A percentile compares a stretch with the other conserved stretches of the same genome.
phyloP scores from a whole-genome alignment of 2,797 vertebrate species.

The Pagetopsis macropterus region DNA sequence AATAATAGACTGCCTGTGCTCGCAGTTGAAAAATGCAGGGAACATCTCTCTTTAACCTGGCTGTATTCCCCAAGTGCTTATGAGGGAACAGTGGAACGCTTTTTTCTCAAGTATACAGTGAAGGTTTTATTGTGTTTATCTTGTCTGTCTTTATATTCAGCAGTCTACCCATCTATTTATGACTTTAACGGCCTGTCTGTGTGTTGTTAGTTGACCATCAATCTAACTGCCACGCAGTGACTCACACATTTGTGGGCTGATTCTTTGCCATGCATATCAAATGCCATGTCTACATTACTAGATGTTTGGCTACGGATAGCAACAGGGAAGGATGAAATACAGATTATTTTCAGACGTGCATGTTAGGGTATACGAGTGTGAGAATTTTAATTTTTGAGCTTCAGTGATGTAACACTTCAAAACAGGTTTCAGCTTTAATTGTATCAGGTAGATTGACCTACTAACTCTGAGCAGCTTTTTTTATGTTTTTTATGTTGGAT shows the following conservation, averaged over 20 bases:
- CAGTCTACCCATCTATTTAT: constrained; percentile 58
- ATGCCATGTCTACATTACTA: constrained; percentile 35
- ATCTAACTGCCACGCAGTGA: constrained; percentile 65
- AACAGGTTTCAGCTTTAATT: neutral
- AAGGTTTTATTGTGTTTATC: constrained; percentile 51
- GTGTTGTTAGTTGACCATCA: constrained; percentile 67
- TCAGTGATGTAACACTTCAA: neutral
- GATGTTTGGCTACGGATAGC: constrained; percentile 26
- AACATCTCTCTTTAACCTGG: constrained; percentile 12
- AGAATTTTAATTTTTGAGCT: neutral
- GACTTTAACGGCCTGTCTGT: constrained; percentile 75
- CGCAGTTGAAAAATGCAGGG: constrained; percentile 8
- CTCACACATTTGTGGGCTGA: constrained; percentile 59
- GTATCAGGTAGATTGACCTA: neutral
- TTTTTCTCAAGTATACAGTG: constrained; percentile 25
- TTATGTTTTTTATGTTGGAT: no score
- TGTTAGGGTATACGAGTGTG: neutral
- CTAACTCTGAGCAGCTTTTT: neutral
- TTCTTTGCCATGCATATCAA: constrained; percentile 63
- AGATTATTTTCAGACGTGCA: constrained; percentile 8
- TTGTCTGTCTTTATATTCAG: constrained; percentile 49
- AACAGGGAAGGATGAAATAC: neutral
- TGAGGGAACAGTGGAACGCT: neutral
- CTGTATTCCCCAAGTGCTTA: neutral
- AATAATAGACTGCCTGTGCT: constrained; percentile 28